Conservation (phyloP, 1,140 invertebrate genomes). For the Mactra quadrangularis region DNA sequence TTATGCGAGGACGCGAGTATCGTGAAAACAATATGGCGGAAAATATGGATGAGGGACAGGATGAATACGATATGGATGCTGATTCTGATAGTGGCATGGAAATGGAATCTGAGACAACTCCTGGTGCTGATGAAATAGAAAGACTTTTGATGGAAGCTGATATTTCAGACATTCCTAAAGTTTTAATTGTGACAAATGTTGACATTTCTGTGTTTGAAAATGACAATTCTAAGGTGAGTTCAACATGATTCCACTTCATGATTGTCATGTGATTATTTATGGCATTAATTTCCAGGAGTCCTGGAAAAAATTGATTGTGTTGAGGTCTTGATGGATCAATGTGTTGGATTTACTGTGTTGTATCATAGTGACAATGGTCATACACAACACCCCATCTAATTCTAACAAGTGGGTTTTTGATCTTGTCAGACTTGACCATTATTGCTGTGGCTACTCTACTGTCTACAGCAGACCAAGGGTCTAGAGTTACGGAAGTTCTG, state of each 20-base stretch:
- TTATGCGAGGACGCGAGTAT: slow-evolving; percentile 9
- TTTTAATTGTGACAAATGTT: slow-evolving; percentile 43
- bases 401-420: too few species aligned
- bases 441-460: too few species aligned
- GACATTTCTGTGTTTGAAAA: slow-evolving; percentile 34
- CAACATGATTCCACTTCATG: background rate
- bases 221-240: slow-evolving; percentile 53
- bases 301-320: too few species aligned
- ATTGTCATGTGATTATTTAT: too few species aligned
- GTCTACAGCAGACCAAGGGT: too few species aligned
- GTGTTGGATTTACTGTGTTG: too few species aligned
- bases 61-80: slow-evolving; percentile 42
- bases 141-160: slow-evolving; percentile 46
- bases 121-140: slow-evolving; percentile 52
- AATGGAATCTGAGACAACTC: slow-evolving; percentile 7
- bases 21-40: slow-evolving; percentile 60
- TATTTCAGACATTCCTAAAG: slow-evolving; percentile 45
- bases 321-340: too few species aligned
- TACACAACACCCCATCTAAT: too few species aligned
- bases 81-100: slow-evolving; percentile 60
- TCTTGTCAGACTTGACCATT: too few species aligned
- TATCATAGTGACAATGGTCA: too few species aligned
- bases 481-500: too few species aligned
- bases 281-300: too few species aligned
- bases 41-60: slow-evolving; percentile 34